Evolutionary conservation across 2,113 vertebrate species (phyloP), one percentile per base, ranked within the genome.

Genomic region (Indicator maculatus): DNA sequence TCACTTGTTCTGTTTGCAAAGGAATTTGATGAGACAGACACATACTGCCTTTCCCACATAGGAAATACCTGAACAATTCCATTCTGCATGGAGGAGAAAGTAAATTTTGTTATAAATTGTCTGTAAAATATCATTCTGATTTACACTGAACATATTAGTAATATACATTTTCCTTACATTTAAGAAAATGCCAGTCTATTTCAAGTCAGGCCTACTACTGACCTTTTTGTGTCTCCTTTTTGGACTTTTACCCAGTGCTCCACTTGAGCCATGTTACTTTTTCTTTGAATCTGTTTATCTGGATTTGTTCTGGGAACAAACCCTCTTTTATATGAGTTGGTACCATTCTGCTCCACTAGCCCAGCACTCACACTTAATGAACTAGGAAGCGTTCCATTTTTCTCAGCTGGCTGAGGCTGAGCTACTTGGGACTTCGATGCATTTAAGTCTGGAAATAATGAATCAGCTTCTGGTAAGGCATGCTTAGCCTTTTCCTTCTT

Each of bases 201-300:
- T 80, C 63, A 83, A 83, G 55, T 70, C 7, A 7, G 63, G 47
- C 44, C 26, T 73, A 5, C 71, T 53, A 98, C 98, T 98, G 84
- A 99, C 99, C 99, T 99, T 95, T 98, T 98, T 30, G 97, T 82
- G 2, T 99, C 99, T 67, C 97, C 98, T 98, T 99, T 99, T 90
- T 99, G 99, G 90, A 98, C 97, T 96, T 99, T 99, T 36, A 99
- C 98, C 99, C 99, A 99, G 83, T 99, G 98, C 91, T 99, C 99
- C 97, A 99, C 98, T 90, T 99, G 99, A 96, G 98, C 98, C 98
- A 99, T 96, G 19, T 98, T 97, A 74, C 97, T 99, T 97, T 99
- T 99, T 95, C 98, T 98, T 95, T 99, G 99, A 94, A 98, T 98
- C 31, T 99, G 98, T 95, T 99, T 99, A 82, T 99, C 98, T 18